Conservation (phyloP, 2,113 vertebrate species). For the Oreochromis tanganicae region DNA sequence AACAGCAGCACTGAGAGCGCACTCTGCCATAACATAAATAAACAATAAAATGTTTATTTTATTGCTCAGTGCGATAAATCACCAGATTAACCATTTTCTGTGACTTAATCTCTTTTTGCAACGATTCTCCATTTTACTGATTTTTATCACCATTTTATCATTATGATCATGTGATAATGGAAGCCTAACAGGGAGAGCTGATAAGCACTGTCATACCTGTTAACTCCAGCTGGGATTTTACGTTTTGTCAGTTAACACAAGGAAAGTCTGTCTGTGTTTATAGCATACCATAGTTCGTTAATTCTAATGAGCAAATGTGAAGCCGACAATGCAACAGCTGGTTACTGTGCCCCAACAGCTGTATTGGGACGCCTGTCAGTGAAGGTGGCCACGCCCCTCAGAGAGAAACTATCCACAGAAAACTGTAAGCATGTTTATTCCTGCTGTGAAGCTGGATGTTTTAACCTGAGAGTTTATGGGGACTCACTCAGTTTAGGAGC, state of each 20-base stretch:
- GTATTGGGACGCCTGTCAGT: neutral
- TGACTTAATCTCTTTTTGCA: neutral
- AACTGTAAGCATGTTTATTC: neutral
- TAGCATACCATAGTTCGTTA: accelerated
- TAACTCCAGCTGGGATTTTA: neutral
- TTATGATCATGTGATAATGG: accelerated
- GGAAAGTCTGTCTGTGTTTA: neutral
- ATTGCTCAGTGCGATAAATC: neutral
- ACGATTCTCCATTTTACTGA: neutral
- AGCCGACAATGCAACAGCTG: neutral
- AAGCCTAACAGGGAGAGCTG: neutral
- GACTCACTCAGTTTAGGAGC: neutral
- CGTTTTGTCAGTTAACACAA: neutral
- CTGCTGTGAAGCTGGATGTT: neutral
- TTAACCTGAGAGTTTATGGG: neutral
- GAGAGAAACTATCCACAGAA: neutral
- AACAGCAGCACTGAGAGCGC: neutral
- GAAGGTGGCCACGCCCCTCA: neutral
- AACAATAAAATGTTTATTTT: neutral
- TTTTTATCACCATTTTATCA: neutral
- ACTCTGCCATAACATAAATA: neutral
- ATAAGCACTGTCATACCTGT: neutral
- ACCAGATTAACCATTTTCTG: neutral
- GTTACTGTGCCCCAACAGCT: neutral
- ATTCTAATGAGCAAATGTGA: neutral